Evolutionary conservation across 2,888 invertebrate species (phyloP).

Genomic region (Idaea biselata): DNA sequence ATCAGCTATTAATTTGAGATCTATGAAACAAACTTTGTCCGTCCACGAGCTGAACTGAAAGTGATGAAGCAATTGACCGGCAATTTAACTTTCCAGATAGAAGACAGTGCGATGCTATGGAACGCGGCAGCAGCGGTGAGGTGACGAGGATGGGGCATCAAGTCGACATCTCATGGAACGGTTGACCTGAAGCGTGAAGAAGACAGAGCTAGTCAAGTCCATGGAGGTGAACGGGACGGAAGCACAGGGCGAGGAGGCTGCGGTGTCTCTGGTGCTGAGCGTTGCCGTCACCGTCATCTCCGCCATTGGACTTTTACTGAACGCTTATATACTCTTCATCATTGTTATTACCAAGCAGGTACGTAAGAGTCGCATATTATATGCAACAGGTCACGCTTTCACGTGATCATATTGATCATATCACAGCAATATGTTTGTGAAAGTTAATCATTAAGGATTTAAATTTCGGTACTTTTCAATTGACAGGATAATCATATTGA

Average conservation of each 20-base stretch:
- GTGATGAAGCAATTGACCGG: not conserved
- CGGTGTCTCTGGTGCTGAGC: slow-evolving; percentile 84
- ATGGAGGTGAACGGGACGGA: slow-evolving; percentile 76
- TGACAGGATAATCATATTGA: too few relatives aligned
- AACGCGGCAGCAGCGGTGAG: slow-evolving; percentile 71
- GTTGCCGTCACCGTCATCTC: slow-evolving; percentile 86
- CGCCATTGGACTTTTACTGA: slow-evolving; percentile 85
- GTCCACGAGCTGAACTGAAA: too few relatives aligned
- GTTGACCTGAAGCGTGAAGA: slow-evolving; percentile 43
- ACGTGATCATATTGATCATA: too few relatives aligned
- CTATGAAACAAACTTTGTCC: not conserved
- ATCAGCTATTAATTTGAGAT: too few relatives aligned
- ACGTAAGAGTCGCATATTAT: not conserved
- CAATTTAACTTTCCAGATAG: slow-evolving; percentile 42
- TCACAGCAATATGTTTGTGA: too few relatives aligned
- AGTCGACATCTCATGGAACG: slow-evolving; percentile 39
- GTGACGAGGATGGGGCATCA: slow-evolving; percentile 50
- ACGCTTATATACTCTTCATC: slow-evolving; percentile 87
- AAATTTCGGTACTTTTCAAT: too few relatives aligned
- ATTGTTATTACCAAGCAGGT: slow-evolving; percentile 88
- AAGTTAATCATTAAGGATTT: too few relatives aligned
- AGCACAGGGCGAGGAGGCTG: slow-evolving; percentile 73
- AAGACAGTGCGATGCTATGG: slow-evolving; percentile 61
- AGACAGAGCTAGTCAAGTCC: slow-evolving; percentile 42
- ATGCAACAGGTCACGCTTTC: too few relatives aligned